These are phyloP conservation scores for Polymixis lichenea DNA, from an alignment of 2,888 invertebrate species.

Conservation along the genomic window DNA sequence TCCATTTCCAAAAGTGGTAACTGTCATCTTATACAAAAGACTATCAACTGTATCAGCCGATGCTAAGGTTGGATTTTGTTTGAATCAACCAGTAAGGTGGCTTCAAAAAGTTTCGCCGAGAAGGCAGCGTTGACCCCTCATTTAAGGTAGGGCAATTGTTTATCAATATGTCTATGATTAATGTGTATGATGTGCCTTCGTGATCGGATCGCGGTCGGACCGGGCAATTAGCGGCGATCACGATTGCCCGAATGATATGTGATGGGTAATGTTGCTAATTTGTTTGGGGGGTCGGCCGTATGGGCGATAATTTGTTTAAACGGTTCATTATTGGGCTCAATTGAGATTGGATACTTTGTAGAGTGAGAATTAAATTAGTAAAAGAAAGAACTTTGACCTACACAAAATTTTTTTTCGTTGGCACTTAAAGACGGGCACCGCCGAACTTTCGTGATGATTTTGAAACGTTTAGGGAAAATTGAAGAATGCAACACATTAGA, in stretches of 20 bases:
- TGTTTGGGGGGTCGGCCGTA: conserved; percentile 71
- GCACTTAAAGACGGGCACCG: no score
- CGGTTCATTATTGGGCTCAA: conserved; percentile 42
- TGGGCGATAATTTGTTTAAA: conserved; percentile 57
- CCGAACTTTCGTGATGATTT: neutral
- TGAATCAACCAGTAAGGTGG: conserved; percentile 22
- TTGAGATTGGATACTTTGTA: conserved; percentile 5
- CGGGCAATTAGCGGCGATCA: conserved; percentile 87
- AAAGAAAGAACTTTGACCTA: neutral
- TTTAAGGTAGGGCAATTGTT: conserved; percentile 90
- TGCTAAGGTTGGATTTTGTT: conserved; percentile 61
- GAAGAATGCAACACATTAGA: no score
- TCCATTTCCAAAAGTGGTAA: conserved; percentile 66
- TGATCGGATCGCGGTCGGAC: conserved; percentile 80
- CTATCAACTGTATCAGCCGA: conserved; percentile 38
- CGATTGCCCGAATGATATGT: conserved; percentile 87
- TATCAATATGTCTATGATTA: conserved; percentile 89
- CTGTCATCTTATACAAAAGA: conserved; percentile 35
- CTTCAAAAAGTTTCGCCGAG: conserved; percentile 68
- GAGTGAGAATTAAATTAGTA: neutral
- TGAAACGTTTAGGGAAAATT: neutral
- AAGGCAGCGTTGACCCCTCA: conserved; percentile 84
- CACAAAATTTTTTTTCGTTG: neutral
- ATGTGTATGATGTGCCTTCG: conserved; percentile 84
- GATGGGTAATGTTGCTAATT: conserved; percentile 83